Conservation (phyloP, 2,888 invertebrate species). For the Actias luna region DNA sequence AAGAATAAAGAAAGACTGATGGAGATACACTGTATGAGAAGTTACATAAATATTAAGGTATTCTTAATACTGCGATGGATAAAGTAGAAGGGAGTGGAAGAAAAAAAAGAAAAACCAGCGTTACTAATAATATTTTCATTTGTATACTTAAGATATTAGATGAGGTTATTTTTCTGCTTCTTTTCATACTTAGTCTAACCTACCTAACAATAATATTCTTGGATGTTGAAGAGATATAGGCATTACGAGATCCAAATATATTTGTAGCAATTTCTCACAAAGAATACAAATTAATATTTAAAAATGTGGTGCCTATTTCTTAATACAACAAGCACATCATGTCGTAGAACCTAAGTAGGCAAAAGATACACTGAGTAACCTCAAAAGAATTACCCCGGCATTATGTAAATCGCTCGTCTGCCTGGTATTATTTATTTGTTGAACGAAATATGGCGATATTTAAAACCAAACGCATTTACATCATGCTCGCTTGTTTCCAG, state of each 20-base stretch:
- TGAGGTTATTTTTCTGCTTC: no score
- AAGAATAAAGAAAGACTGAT: no score
- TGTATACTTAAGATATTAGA: no score
- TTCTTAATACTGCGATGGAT: no score
- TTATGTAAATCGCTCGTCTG: neutral
- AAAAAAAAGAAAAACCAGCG: no score
- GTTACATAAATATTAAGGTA: no score
- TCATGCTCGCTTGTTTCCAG: neutral
- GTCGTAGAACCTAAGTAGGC: neutral
- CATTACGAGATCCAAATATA: neutral
- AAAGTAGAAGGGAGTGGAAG: no score
- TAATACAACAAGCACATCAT: neutral
- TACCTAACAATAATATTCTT: no score
- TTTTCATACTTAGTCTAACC: no score
- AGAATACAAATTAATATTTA: neutral
- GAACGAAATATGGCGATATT: neutral
- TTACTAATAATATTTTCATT: no score
- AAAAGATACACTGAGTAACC: neutral
- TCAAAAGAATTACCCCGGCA: neutral
- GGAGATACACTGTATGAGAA: no score
- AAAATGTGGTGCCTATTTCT: neutral
- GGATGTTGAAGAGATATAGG: no score
- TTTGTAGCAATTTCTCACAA: neutral
- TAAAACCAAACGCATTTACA: slow-evolving; percentile 7
- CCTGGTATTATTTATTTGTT: neutral